Conservation (phyloP, 2,888 invertebrate genomes). For the Drosophila neutralis region DNA sequence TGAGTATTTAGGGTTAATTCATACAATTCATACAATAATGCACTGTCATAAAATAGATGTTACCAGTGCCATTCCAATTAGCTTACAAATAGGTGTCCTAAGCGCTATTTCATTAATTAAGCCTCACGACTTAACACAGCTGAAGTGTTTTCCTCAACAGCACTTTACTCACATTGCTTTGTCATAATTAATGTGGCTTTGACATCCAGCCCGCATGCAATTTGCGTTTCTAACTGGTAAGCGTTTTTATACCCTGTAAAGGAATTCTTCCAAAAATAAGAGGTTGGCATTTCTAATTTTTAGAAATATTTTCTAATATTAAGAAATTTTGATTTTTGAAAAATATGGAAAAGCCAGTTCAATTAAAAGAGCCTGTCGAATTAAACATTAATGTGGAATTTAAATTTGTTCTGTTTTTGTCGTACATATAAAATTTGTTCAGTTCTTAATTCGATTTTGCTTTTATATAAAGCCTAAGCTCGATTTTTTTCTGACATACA, state of each 20-base stretch:
- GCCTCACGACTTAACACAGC: background rate
- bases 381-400: background rate
- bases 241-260: background rate
- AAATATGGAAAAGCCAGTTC: accelerated
- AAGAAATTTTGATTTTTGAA: background rate
- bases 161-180: background rate
- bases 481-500: background rate
- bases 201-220: slow-evolving; percentile 10
- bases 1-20: background rate
- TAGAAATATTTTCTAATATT: background rate
- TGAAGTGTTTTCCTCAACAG: background rate
- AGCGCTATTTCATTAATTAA: slow-evolving; percentile 20
- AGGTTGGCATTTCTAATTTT: background rate
- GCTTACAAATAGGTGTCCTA: background rate
- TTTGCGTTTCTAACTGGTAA: background rate
- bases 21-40: background rate
- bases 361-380: background rate
- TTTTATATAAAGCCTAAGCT: background rate
- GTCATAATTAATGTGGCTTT: slow-evolving; percentile 8
- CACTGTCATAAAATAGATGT: slow-evolving; percentile 7
- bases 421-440: accelerated
- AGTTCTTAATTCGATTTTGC: background rate
- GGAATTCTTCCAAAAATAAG: background rate
- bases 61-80: slow-evolving; percentile 9
- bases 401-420: no score